Percentiles rank a stretch among this genome's conserved stretches.
Conservation (phyloP, 2,113 vertebrate genomes). For the Cyprinodon tularosa region DNA sequence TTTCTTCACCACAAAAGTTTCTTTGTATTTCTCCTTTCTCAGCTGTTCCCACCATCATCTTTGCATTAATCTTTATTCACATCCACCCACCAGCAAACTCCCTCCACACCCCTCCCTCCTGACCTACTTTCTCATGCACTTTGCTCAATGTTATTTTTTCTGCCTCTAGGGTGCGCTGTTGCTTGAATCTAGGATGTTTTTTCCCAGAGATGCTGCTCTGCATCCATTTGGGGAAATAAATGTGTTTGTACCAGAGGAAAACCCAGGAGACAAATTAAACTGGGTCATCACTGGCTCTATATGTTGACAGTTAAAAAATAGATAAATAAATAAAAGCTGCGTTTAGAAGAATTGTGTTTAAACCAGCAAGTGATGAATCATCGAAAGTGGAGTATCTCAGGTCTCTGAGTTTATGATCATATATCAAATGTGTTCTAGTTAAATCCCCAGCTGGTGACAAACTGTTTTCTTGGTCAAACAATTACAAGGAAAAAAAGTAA, state of each 20-base stretch:
- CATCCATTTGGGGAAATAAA: conserved; percentile 23
- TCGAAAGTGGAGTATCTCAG: conserved; percentile 16
- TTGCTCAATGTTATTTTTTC: conserved; percentile 21
- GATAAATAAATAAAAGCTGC: background rate
- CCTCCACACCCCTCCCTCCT: conserved; percentile 24
- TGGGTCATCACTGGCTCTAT: conserved; percentile 28
- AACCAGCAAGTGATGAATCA: conserved; percentile 11
- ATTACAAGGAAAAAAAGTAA: background rate
- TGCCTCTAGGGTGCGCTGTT: conserved; percentile 71
- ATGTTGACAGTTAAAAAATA: background rate
- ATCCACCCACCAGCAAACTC: conserved; percentile 1
- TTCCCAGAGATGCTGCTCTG: conserved; percentile 7
- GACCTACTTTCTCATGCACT: conserved; percentile 62
- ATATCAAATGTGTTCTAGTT: conserved; percentile 53
- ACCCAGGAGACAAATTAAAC: conserved; percentile 30
- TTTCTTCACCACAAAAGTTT: conserved; percentile 8
- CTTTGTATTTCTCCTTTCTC: background rate
- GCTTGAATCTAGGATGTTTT: conserved; percentile 15
- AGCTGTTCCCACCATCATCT: background rate
- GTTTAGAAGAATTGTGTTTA: conserved; percentile 19
- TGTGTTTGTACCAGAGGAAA: background rate
- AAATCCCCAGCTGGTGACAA: conserved; percentile 9
- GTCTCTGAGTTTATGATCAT: conserved; percentile 27
- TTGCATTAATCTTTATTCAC: conserved; percentile 1
- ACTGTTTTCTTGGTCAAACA: background rate